Base-by-base conservation (phyloP, 2,888 invertebrate genomes). In the Sussaba pulchella region DNA sequence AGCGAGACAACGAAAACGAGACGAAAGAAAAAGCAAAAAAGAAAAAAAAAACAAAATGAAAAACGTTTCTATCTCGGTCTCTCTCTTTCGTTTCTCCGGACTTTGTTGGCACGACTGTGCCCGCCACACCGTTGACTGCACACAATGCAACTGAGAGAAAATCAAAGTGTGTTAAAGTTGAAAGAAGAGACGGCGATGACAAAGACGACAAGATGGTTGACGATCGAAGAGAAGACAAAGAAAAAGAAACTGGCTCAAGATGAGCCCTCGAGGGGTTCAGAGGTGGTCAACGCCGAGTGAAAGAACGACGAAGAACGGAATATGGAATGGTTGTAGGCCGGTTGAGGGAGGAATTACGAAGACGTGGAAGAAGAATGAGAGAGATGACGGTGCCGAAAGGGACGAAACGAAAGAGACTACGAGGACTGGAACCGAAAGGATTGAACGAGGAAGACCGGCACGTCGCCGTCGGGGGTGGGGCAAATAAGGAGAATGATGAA, bases 221-320 rank as follows among this genome's bases (percentile, higher is more conserved):
- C 14, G 57, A 14, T 43, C 12, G 8, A 54, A 61, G n/a, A 26
- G n/a, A n/a, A 36, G 8, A 71, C 50, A 71, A 59, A 71, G 73
- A 59, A 41, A 71, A 69, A 19, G 70, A n/a, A 77, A 70, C 43
- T 66, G 71, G 31, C 39, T 41, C 57, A 52, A 54, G 43, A 50
- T 67, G 54, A 36, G 24, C 63, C 14, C 67, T 12, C 43, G 52
- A 59, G 26, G 45, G 24, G 31, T 36, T 63, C 67, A 71, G 69
- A 72, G 72, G 61, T 69, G 77, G 64, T 69, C 69, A 63, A 69
- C 70, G 47, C 26, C 39, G 67, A 77, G 77, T 73, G 39, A 47
- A 71, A 77, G 59, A 50, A 43, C 41, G 26, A 67, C 75, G 54
- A 67, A 24, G 64, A 52, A 71, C 17, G 50, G 64, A 69, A 31